Conservation (phyloP, 2,888 invertebrate species). For the Stegana nigrithorax region DNA sequence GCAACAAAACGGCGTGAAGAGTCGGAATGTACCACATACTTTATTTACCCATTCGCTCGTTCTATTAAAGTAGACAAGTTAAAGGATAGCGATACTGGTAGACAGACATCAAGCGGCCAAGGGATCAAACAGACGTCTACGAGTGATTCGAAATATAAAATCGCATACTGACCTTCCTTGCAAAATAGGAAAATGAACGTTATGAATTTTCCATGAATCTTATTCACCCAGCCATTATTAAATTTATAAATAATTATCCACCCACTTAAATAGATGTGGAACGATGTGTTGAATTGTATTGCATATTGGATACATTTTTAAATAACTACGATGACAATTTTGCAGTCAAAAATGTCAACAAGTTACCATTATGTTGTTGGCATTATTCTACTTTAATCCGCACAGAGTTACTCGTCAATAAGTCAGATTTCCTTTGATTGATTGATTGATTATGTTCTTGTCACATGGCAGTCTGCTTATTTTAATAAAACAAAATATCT, state of each 20-base stretch:
- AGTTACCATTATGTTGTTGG: not conserved
- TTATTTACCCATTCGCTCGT: too few relatives aligned
- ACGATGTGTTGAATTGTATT: constrained; percentile 49
- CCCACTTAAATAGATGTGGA: constrained; percentile 5
- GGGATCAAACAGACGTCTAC: not conserved
- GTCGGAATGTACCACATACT: too few relatives aligned
- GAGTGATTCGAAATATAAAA: not conserved
- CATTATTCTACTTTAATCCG: not conserved
- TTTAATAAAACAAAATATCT: too few relatives aligned
- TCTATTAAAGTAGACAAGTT: not conserved
- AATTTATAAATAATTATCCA: constrained; percentile 53
- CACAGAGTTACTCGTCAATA: too few relatives aligned
- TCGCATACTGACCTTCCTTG: too few relatives aligned
- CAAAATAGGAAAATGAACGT: constrained; percentile 56
- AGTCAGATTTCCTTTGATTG: too few relatives aligned
- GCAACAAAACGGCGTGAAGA: too few relatives aligned
- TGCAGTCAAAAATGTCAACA: constrained; percentile 4
- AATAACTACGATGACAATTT: not conserved
- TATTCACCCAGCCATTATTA: constrained; percentile 55
- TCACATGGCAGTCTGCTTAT: too few relatives aligned
- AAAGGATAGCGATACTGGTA: not conserved
- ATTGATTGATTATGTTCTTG: too few relatives aligned
- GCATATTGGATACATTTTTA: constrained; percentile 34
- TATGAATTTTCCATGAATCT: constrained; percentile 58
- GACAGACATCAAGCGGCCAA: constrained; percentile 1